phyloP scores from a whole-genome alignment of 2,113 vertebrate genomes.

The Catharus bicknelli region DNA sequence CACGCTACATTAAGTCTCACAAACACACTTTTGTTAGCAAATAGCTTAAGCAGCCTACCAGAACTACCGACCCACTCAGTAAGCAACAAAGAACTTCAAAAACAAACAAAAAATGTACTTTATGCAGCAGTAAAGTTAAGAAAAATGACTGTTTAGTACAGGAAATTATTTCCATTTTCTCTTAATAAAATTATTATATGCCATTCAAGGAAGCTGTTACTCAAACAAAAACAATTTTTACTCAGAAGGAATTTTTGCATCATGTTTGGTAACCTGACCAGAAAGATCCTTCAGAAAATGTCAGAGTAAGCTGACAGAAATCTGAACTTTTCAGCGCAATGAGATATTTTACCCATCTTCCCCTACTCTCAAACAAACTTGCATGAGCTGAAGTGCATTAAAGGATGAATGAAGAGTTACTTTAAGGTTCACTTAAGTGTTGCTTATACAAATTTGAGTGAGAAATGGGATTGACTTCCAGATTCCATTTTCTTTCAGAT shows the following conservation, averaged over 20 bases:
- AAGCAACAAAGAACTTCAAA: slow-evolving; percentile 27
- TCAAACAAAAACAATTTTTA: not conserved
- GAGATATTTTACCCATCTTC: not conserved
- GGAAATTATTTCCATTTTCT: not conserved
- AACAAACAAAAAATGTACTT: not conserved
- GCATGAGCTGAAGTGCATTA: not conserved
- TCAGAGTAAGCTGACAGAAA: not conserved
- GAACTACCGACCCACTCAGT: slow-evolving; percentile 17
- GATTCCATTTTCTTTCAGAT: not conserved
- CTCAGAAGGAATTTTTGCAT: not conserved
- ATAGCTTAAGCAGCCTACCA: slow-evolving; percentile 34
- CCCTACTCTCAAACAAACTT: not conserved
- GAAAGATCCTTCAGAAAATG: not conserved
- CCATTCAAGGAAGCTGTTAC: not conserved
- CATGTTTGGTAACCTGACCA: not conserved
- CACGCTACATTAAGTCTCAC: not conserved
- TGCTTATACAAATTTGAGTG: not conserved
- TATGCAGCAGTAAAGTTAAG: not conserved
- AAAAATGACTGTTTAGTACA: not conserved
- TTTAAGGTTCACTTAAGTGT: not conserved
- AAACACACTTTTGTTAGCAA: slow-evolving; percentile 37
- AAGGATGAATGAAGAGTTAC: not conserved
- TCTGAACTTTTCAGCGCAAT: not conserved
- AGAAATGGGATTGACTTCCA: not conserved
- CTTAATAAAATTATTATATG: not conserved